Percentiles rank a stretch among this genome's conserved stretches.
These are phyloP conservation scores for Toxostoma redivivum DNA, from an alignment of 2,113 vertebrate species.

Conservation along the genomic window DNA sequence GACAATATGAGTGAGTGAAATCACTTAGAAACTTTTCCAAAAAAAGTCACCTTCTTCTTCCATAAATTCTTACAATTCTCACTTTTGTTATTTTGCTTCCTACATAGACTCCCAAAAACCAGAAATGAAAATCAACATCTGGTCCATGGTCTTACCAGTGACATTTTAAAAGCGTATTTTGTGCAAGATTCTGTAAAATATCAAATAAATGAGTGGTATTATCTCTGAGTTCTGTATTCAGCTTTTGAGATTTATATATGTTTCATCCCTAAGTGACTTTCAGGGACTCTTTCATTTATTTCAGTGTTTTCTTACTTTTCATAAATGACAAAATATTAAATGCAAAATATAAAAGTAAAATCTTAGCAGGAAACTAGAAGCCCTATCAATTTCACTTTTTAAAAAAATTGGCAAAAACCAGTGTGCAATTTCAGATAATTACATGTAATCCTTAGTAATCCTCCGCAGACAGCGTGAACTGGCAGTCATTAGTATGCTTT, in stretches of 20 bases:
- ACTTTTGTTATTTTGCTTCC: background rate
- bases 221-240: background rate
- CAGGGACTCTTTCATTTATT: background rate
- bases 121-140: background rate
- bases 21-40: background rate
- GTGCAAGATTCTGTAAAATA: background rate
- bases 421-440: slow-evolving; percentile 66
- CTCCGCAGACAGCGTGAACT: slow-evolving; percentile 2
- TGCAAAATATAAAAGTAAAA: background rate
- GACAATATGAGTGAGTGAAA: background rate
- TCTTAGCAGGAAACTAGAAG: slow-evolving; percentile 9
- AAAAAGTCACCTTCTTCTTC: background rate
- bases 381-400: slow-evolving; percentile 42
- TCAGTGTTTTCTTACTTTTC: background rate
- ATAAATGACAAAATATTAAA: background rate
- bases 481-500: slow-evolving; percentile 30
- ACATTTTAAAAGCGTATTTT: background rate
- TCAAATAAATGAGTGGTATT: background rate
- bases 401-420: background rate
- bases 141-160: background rate
- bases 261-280: background rate
- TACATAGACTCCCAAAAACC: background rate
- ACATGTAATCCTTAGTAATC: slow-evolving; percentile 68
- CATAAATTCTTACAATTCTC: background rate
- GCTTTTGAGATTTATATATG: background rate